phyloP scores from a whole-genome alignment of 2,888 invertebrate species.

The Acholoe squamosa region DNA sequence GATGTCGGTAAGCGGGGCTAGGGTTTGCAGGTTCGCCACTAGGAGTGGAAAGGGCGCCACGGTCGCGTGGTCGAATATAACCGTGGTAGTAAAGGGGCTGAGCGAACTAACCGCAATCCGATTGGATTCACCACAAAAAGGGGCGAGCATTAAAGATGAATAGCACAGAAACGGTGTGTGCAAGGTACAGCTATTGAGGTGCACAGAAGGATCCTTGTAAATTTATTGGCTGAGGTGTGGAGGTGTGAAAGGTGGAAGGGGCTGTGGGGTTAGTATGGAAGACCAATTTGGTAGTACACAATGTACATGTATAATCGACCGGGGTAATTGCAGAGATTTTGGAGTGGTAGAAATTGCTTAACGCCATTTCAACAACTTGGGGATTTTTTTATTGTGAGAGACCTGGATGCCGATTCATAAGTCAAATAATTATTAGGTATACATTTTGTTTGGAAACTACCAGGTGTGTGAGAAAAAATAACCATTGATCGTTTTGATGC shows the following conservation, averaged over 20 bases:
- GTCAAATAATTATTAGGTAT: no score
- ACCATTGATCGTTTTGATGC: no score
- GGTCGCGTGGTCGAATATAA: constrained; percentile 23
- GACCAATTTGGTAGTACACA: no score
- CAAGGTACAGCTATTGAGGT: not conserved
- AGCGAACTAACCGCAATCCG: not conserved
- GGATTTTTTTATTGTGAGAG: no score
- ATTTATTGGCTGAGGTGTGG: constrained; percentile 30
- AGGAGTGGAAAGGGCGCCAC: constrained; percentile 29
- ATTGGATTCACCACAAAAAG: constrained; percentile 2
- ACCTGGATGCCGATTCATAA: no score
- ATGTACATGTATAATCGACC: no score
- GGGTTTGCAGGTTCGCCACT: not conserved
- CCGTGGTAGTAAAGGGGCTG: not conserved
- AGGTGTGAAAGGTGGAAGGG: not conserved
- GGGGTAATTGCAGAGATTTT: no score
- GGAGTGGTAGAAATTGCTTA: no score
- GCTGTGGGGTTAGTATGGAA: no score
- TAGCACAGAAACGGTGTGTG: constrained; percentile 26
- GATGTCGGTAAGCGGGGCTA: constrained; percentile 1
- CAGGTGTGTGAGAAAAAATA: no score
- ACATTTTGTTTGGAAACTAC: no score
- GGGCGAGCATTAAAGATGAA: constrained; percentile 17
- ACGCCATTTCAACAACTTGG: no score
- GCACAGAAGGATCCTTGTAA: not conserved